These are phyloP conservation scores for Poeciliopsis turrubarensis DNA, from an alignment of 2,113 vertebrate species.

Conservation along the genomic window DNA sequence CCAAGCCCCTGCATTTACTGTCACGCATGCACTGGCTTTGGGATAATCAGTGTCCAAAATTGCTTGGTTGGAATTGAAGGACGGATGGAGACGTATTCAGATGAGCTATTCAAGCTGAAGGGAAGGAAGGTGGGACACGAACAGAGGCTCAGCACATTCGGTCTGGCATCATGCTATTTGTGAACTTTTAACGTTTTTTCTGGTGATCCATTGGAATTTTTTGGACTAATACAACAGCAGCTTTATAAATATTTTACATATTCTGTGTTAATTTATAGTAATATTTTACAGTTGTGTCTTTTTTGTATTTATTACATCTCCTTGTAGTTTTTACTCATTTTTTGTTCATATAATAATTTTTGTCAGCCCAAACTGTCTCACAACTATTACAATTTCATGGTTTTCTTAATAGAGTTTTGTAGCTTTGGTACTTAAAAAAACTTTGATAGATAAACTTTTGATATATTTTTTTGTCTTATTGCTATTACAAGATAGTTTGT, in stretches of 20 bases:
- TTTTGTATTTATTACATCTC: background rate
- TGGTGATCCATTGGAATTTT: conserved; percentile 47
- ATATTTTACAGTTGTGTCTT: no score
- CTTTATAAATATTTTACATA: background rate
- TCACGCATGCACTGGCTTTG: conserved; percentile 66
- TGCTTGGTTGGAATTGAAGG: conserved; percentile 63
- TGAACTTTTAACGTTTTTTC: conserved; percentile 59
- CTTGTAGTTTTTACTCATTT: background rate
- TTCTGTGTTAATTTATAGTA: no score
- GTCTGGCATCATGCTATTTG: conserved; percentile 43
- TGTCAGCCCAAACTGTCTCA: background rate
- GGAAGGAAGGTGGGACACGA: conserved; percentile 50
- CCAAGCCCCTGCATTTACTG: conserved; percentile 74
- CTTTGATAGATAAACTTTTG: no score
- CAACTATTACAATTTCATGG: no score
- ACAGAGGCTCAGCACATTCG: conserved; percentile 70
- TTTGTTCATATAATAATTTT: background rate
- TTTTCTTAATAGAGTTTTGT: no score
- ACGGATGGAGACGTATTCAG: conserved; percentile 72
- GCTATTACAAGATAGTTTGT: background rate
- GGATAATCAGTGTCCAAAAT: conserved; percentile 77
- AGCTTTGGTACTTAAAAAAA: no score
- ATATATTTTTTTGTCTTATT: no score
- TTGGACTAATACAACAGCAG: conserved; percentile 16
- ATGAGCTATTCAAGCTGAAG: conserved; percentile 78